Base-by-base conservation (phyloP, 2,797 vertebrate genomes). In the Cottoperca gobio region DNA sequence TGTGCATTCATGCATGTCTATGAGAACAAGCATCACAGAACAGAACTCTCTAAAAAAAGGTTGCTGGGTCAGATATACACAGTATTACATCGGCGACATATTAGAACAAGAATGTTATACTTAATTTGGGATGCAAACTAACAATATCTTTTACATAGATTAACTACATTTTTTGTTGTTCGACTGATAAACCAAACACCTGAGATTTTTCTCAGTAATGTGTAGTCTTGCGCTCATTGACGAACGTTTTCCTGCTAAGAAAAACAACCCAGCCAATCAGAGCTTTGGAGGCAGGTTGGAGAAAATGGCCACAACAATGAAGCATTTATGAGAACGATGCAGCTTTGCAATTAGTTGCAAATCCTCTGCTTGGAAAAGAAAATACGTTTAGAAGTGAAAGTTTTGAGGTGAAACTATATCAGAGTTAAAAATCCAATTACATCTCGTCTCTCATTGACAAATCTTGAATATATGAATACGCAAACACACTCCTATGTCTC, bases 11-110 rank as follows among this genome's bases (percentile, higher is more conserved):
- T 59, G 68, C 50, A 42, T 68, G 69, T 57, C 26, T 26, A 26
- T 26, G 26, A 55, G 40, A 61, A 53, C 40, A 65, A 69, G 39
- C 11, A 42, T 60, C 53, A 67, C 46, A 48, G 35, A 64, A 63
- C 45, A 60, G 45, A 84, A 75, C 70, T 81, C 71, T 74, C 53
- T 63, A 8, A 48, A 33, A 43, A n/a, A 49, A 78, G 59, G 6
- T 10, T 71, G 12, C 17, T 54, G 62, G 52, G 72, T 37, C 16
- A 4, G 33, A 28, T 14, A 26, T 52, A 5, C 23, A 21, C 28
- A 28, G 28, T 28, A 28, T n/a, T 42, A 57, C 16, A 64, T 8
- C 54, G 3, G 49, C n/a, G 4, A 54, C 42, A 24, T 6, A 65
- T 12, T 24, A 6, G 50, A 62, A 70, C 37, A 49, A 10, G 28